Percentiles rank a stretch among this genome's conserved stretches.
These are phyloP conservation scores for Sander vitreus DNA, from an alignment of 2,113 vertebrate genomes.

Conservation along the genomic window DNA sequence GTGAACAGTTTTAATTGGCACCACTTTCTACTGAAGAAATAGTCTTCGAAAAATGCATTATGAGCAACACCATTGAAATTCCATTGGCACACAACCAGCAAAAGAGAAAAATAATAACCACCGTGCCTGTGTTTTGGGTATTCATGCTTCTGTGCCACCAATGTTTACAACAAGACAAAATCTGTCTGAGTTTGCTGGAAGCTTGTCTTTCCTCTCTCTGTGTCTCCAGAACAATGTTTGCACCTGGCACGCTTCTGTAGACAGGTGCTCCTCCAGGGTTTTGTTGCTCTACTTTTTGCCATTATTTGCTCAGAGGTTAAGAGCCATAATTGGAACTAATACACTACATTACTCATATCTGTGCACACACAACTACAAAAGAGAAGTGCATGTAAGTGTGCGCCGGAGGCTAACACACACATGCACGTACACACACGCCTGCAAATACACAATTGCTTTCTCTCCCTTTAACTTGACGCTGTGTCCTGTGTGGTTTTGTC, in stretches of 20 bases:
- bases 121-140: neutral
- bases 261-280: constrained; percentile 82
- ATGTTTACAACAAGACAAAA: constrained; percentile 44
- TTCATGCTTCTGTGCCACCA: constrained; percentile 13
- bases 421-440: neutral
- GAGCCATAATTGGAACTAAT: constrained; percentile 77
- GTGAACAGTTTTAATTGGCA: neutral
- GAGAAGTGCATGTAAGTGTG: constrained; percentile 47
- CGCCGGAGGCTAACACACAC: constrained; percentile 46
- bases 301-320: constrained; percentile 85
- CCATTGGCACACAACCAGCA: neutral
- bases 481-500: constrained; percentile 82
- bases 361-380: constrained; percentile 69
- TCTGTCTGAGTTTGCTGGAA: constrained; percentile 51
- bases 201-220: constrained; percentile 48
- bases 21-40: neutral
- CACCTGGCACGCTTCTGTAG: constrained; percentile 82
- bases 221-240: constrained; percentile 75
- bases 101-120: neutral
- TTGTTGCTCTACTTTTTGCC: constrained; percentile 75
- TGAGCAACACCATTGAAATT: neutral
- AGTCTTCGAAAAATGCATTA: no score
- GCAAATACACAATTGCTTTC: constrained; percentile 58
- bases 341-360: constrained; percentile 78
- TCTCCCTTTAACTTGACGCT: constrained; percentile 41